These are phyloP conservation scores for Azemiops feae DNA, from an alignment of 2,113 vertebrate genomes.

Conservation along the genomic window DNA sequence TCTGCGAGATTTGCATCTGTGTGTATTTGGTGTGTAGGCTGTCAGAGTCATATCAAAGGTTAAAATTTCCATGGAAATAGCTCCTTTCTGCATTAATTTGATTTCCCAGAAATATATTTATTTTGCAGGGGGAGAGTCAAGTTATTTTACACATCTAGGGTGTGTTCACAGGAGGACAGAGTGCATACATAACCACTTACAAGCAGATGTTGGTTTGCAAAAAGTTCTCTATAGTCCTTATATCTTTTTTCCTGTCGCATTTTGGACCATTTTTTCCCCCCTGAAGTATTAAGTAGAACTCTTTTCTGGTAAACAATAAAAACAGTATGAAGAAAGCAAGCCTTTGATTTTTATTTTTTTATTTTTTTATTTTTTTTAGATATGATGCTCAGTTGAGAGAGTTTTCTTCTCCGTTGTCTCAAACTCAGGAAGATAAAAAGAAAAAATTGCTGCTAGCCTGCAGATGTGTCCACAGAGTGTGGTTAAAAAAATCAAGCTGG, in stretches of 20 bases:
- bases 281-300: neutral
- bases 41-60: slow-evolving; percentile 62
- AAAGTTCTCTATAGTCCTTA: neutral
- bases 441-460: neutral
- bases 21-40: slow-evolving; percentile 50
- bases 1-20: slow-evolving; percentile 50
- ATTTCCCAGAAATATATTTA: slow-evolving; percentile 53
- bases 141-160: slow-evolving; percentile 44
- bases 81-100: slow-evolving; percentile 57
- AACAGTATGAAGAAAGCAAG: neutral
- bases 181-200: slow-evolving; percentile 22
- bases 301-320: neutral
- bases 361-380: too few species aligned
- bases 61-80: slow-evolving; percentile 60
- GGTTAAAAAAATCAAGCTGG: neutral
- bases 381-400: neutral
- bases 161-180: neutral
- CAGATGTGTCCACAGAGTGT: neutral
- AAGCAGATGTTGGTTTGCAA: neutral
- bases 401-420: neutral
- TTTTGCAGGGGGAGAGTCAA: slow-evolving; percentile 24
- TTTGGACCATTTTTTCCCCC: neutral
- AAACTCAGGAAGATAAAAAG: neutral
- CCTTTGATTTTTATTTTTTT: neutral
- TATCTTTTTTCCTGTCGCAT: neutral